Evolutionary conservation across 2,113 vertebrate genomes (phyloP), one percentile per base, ranked within the genome.

Genomic region (Butastur rufipennis): DNA sequence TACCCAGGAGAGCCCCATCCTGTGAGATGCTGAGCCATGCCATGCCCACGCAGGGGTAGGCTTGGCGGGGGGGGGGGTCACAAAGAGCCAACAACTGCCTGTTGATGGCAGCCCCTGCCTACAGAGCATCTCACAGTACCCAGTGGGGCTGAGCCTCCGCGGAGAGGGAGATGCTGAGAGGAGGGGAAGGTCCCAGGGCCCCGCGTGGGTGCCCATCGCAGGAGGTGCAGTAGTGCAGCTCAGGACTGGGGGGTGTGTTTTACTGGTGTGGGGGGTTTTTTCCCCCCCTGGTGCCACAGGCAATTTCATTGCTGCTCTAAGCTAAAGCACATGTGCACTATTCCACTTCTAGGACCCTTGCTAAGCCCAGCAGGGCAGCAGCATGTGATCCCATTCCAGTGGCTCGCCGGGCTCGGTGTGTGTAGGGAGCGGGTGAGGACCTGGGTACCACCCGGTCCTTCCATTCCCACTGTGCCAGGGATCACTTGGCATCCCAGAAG

Each of bases 151-250:
- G 53, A 43, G 74, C 59, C 63, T n/a, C 0, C 0, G 47, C 1
- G 0, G 2, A 1, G 5, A 6, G 81, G 73, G 56, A 22, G 82
- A 31, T 80, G 66, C 74, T 22, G 53, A 16, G 48, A 34, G 29
- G 9, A 63, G 23, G 19, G 27, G 27, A 11, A 22, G 47, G 10
- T 20, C 38, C 43, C 0, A 13, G 16, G 17, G 6, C 47, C 42
- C 14, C 2, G 0, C 0, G 0, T 18, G 70, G 16, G 52, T 31
- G 53, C 75, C 72, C 16, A 0, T 3, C 2, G 4, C 58, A 19
- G 71, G 48, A 43, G 42, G 9, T n/a, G 66, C 13, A 9, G 56
- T 5, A 2, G 29, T 7, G 1, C 53, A 4, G 63, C 10, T 20
- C n/a, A 10, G 50, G 16, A 5, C 55, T 36, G 65, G 19, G 25